Evolutionary conservation across 1,140 invertebrate genomes (phyloP), one percentile per base, ranked within the genome.

Genomic region (Eriocheir sinensis): DNA sequence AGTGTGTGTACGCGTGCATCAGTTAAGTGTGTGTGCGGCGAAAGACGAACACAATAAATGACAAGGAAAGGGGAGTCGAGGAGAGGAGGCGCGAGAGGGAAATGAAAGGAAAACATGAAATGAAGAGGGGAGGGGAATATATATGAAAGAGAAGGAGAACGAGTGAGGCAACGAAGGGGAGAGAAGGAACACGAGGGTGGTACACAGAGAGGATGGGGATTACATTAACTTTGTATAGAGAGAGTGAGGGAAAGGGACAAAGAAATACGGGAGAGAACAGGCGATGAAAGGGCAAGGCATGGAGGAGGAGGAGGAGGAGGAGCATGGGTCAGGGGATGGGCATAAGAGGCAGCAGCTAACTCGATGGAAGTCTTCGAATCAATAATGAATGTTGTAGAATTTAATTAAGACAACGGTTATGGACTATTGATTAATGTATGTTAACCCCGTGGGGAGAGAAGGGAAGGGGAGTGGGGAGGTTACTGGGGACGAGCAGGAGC

Each of bases 1-100:
- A n/a, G 60, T 72, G 60, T 72, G 60, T 72, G 60, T 72, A n/a
- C n/a, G 60, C n/a, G 60, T 72, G 60, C n/a, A n/a, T 72, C 12
- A 15, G 60, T 72, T 15, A 15, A 72, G 60, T 72, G 60, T n/a
- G n/a, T n/a, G n/a, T 72, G 60, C 12, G n/a, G 12, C 60, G 60
- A 72, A 72, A 72, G 60, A n/a, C n/a, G 60, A 72, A n/a, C n/a
- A n/a, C n/a, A n/a, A n/a, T n/a, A n/a, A n/a, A n/a, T 83, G 81
- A 9, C 81, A 83, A 83, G n/a, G 81, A 8, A 30, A 34, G 8
- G 81, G n/a, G n/a, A 83, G 36, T 83, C 36, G 36, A 30, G 36
- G 81, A 12, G 8, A 6, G n/a, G 81, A 83, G 36, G n/a, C 81
- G n/a, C n/a, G n/a, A n/a, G n/a, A n/a, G n/a, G n/a, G n/a, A n/a